A percentile compares a stretch with the other conserved stretches of the same genome.
Conservation (phyloP, 2,888 invertebrate genomes). For the Itoplectis maculator region DNA sequence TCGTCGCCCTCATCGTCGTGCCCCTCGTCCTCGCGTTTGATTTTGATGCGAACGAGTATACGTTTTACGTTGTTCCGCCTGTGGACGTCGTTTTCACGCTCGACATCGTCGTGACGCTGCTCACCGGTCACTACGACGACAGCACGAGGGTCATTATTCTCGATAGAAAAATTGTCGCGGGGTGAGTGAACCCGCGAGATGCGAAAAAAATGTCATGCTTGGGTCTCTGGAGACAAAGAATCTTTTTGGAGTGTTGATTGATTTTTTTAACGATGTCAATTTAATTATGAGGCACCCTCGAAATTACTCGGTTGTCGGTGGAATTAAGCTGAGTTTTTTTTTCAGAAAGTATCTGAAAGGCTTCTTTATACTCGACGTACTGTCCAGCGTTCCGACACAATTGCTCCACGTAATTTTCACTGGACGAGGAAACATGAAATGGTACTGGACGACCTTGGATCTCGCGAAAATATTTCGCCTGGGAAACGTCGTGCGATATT, state of each 20-base stretch:
- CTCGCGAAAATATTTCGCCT: conserved; percentile 80
- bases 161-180: conserved; percentile 75
- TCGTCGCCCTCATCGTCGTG: conserved; percentile 75
- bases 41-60: conserved; percentile 65
- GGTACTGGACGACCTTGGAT: conserved; percentile 76
- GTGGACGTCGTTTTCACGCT: conserved; percentile 77
- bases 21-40: conserved; percentile 81
- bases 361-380: conserved; percentile 78
- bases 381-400: conserved; percentile 79
- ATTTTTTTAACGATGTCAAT: conserved; percentile 14
- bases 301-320: background rate
- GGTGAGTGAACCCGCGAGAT: conserved; percentile 67
- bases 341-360: conserved; percentile 79
- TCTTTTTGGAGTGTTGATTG: background rate
- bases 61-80: conserved; percentile 68
- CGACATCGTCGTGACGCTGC: conserved; percentile 80
- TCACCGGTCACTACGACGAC: conserved; percentile 81
- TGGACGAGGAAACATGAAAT: conserved; percentile 31
- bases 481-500: conserved; percentile 77
- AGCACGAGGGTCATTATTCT: conserved; percentile 77
- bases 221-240: background rate
- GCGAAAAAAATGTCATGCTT: background rate
- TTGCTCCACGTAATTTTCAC: conserved; percentile 69
- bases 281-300: conserved; percentile 14
- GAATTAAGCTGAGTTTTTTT: too few species aligned